Evolutionary conservation across 2,797 vertebrate species (phyloP).

Genomic region (Glossophaga mutica): DNA sequence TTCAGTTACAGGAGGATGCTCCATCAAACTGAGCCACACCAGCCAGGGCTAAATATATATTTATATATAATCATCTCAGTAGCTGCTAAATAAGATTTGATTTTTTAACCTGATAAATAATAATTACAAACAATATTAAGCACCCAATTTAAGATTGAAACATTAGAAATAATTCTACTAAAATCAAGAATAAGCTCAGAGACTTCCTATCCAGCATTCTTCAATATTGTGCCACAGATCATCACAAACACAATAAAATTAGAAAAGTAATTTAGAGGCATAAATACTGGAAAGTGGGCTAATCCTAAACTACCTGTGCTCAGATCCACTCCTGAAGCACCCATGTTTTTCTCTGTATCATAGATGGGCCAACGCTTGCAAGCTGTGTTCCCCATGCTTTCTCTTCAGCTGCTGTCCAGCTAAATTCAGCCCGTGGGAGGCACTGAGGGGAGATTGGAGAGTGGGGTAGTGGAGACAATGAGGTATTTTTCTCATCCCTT

Average conservation of each 20-base stretch:
- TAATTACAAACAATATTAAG: not conserved
- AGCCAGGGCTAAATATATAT: not conserved
- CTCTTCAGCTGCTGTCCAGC: not conserved
- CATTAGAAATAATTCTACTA: not conserved
- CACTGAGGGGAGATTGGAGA: not conserved
- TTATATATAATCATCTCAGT: not conserved
- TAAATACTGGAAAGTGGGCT: not conserved
- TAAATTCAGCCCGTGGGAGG: not conserved
- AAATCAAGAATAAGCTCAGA: not conserved
- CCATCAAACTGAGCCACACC: too few species aligned
- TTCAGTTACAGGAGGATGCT: too few species aligned
- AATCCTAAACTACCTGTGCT: not conserved
- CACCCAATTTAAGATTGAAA: not conserved
- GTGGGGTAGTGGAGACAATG: not conserved
- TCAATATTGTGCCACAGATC: not conserved
- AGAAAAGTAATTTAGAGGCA: not conserved
- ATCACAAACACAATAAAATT: not conserved
- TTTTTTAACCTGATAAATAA: not conserved
- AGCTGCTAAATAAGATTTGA: not conserved
- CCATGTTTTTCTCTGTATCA: not conserved
- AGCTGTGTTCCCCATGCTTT: not conserved
- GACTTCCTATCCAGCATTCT: not conserved
- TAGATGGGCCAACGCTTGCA: not conserved
- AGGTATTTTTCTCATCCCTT: not conserved
- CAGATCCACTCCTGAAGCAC: not conserved